Evolutionary conservation across 2,888 invertebrate genomes (phyloP).

Genomic region (Marronus borbonicus): DNA sequence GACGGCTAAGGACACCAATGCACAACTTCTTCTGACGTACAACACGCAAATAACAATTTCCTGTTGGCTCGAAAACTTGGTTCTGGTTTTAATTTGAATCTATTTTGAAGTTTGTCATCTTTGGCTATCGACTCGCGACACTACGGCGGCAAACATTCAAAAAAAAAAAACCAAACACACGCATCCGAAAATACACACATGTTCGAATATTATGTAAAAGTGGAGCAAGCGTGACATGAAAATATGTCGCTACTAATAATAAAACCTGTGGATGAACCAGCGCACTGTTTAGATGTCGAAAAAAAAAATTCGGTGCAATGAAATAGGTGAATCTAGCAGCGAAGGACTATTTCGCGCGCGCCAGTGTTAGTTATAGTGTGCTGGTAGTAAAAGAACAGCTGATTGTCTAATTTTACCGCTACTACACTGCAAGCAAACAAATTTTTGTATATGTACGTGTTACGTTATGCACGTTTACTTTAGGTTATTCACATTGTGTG

Average conservation of each 20-base stretch:
- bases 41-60: not conserved
- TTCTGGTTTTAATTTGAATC: not conserved
- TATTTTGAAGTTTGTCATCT: not conserved
- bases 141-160: constrained; percentile 11
- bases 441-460: constrained; percentile 26
- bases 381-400: constrained; percentile 50
- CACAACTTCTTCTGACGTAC: too few species aligned
- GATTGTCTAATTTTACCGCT: constrained; percentile 51
- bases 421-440: constrained; percentile 14
- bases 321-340: not conserved
- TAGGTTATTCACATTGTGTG: constrained; percentile 46
- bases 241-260: constrained; percentile 47
- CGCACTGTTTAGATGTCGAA: too few species aligned
- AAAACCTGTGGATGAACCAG: constrained; percentile 28
- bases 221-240: constrained; percentile 34
- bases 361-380: not conserved
- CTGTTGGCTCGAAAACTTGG: not conserved
- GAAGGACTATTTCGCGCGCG: not conserved
- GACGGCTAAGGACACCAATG: too few species aligned
- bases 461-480: constrained; percentile 19
- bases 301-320: too few species aligned
- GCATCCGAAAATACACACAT: constrained; percentile 24
- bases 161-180: constrained; percentile 16
- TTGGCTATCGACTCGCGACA: constrained; percentile 27
- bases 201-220: constrained; percentile 46